These are phyloP conservation scores for Acronicta psi DNA, from an alignment of 2,888 invertebrate genomes.

Conservation along the genomic window DNA sequence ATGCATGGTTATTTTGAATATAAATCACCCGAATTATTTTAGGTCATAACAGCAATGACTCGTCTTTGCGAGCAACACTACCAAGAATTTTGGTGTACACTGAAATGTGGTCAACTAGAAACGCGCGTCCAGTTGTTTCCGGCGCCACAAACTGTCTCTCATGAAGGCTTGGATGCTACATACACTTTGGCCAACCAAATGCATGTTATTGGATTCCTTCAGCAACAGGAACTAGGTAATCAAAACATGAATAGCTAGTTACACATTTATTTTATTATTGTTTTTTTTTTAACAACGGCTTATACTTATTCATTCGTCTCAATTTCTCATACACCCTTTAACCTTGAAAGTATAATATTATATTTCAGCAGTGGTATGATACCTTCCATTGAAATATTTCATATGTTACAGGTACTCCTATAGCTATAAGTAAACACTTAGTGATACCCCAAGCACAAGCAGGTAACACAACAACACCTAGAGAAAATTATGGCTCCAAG, in stretches of 20 bases:
- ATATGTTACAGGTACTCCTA: conserved; percentile 92
- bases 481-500: conserved; percentile 83
- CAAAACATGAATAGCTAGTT: not conserved
- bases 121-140: conserved; percentile 83
- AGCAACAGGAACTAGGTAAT: conserved; percentile 93
- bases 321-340: too few relatives aligned
- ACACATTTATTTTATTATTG: too few relatives aligned
- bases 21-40: not conserved
- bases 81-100: conserved; percentile 82
- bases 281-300: too few relatives aligned
- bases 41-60: conserved; percentile 77
- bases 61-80: conserved; percentile 83
- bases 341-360: too few relatives aligned
- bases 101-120: conserved; percentile 84
- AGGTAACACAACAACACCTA: conserved; percentile 75
- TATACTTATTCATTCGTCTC: too few relatives aligned
- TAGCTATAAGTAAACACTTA: conserved; percentile 96
- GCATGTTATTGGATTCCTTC: conserved; percentile 96
- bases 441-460: conserved; percentile 92
- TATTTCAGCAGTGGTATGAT: too few relatives aligned
- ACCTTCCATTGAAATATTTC: too few relatives aligned
- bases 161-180: conserved; percentile 89
- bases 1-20: too few relatives aligned
- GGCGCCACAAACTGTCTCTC: conserved; percentile 88
- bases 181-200: conserved; percentile 92